A percentile compares a stretch with the other conserved stretches of the same genome.
phyloP scores from a whole-genome alignment of 35 echinoderm and acorn worm genomes.

The Apostichopus parvimensis region DNA sequence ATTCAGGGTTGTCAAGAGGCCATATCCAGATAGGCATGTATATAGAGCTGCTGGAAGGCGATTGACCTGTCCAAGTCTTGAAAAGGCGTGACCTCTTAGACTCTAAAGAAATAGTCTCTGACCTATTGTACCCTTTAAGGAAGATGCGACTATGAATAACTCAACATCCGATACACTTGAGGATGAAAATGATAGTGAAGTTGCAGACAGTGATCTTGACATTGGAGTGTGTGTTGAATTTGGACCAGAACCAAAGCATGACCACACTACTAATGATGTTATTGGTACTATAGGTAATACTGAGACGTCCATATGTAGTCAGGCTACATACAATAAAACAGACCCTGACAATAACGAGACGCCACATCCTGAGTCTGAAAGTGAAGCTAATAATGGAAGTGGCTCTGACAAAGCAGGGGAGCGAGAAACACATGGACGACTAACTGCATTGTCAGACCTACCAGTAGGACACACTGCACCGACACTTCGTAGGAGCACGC shows the following conservation, averaged over 20 bases:
- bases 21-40: conserved; percentile 53
- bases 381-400: neutral
- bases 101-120: conserved; percentile 27
- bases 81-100: conserved; percentile 61
- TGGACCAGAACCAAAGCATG: too few relatives aligned
- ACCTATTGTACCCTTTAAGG: neutral
- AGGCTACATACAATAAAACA: too few relatives aligned
- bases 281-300: too few relatives aligned
- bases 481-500: too few relatives aligned
- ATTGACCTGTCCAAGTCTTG: conserved; percentile 47
- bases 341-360: neutral
- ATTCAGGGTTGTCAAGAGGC: conserved; percentile 38
- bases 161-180: neutral
- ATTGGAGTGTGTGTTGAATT: too few relatives aligned
- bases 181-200: neutral
- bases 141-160: neutral
- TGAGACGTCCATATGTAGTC: too few relatives aligned
- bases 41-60: conserved; percentile 41
- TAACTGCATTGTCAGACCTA: neutral
- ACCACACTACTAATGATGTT: too few relatives aligned
- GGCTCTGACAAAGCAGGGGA: conserved; percentile 45
- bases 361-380: neutral
- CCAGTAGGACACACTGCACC: neutral
- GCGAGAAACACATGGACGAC: neutral
- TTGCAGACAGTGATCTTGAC: too few relatives aligned